These are phyloP conservation scores for Artibeus jamaicensis DNA, from an alignment of 2,797 vertebrate species.

Conservation along the genomic window DNA sequence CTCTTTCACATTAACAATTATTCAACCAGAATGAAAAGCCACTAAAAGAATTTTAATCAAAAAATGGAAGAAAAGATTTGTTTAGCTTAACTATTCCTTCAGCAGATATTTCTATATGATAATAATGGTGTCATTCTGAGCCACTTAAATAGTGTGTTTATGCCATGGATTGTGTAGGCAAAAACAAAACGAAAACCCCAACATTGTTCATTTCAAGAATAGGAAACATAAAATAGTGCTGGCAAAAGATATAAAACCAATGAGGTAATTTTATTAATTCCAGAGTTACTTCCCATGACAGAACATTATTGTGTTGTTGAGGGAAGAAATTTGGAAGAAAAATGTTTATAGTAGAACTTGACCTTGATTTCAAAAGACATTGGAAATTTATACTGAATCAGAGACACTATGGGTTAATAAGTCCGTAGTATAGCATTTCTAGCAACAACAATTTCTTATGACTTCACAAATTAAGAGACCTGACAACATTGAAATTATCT, in stretches of 20 bases:
- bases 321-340: background rate
- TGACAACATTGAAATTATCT: conserved; percentile 26
- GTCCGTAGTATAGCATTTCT: background rate
- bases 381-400: background rate
- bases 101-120: background rate
- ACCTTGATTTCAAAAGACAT: conserved; percentile 1
- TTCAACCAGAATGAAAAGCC: background rate
- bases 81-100: background rate
- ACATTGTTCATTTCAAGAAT: background rate
- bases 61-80: background rate
- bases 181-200: background rate
- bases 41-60: background rate
- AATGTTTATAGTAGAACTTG: background rate
- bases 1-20: background rate
- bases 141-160: background rate
- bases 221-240: background rate
- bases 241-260: background rate
- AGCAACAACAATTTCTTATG: background rate
- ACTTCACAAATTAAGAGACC: background rate
- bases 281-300: background rate
- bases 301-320: background rate
- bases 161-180: background rate
- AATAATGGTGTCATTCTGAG: background rate
- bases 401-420: background rate
- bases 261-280: background rate